phyloP scores from a whole-genome alignment of 2,888 invertebrate genomes.

The Drymonia ruficornis region DNA sequence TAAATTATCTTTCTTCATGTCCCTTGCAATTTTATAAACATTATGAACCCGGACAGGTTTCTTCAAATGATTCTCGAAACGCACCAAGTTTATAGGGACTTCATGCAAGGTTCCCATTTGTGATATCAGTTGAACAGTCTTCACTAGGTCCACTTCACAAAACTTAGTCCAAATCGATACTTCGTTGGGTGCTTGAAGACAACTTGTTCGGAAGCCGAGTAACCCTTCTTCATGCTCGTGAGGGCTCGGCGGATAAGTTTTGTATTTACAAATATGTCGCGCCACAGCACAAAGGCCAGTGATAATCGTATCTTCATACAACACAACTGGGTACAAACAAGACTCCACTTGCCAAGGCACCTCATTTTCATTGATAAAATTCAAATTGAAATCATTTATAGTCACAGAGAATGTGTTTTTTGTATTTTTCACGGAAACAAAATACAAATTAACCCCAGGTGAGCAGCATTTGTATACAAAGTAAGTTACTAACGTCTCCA shows the following conservation, averaged over 20 bases:
- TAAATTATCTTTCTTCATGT: conserved; percentile 69
- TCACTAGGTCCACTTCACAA: conserved; percentile 93
- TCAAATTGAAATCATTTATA: conserved; percentile 55
- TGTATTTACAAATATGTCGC: conserved; percentile 65
- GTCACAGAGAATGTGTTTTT: conserved; percentile 43
- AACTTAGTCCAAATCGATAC: conserved; percentile 96
- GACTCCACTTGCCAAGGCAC: conserved; percentile 77
- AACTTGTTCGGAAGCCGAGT: conserved; percentile 92
- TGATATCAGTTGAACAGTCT: conserved; percentile 80
- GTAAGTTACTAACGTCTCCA: conserved; percentile 87
- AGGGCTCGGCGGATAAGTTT: conserved; percentile 28
- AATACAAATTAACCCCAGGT: conserved; percentile 69
- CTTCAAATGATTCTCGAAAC: conserved; percentile 93
- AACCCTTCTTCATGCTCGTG: conserved; percentile 79
- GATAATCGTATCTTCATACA: conserved; percentile 86
- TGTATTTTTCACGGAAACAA: conserved; percentile 56
- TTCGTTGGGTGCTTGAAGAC: conserved; percentile 93
- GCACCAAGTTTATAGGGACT: conserved; percentile 88
- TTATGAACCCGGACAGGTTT: conserved; percentile 95
- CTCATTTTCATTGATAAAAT: conserved; percentile 53
- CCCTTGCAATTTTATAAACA: conserved; percentile 89
- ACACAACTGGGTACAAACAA: conserved; percentile 87
- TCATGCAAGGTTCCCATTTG: conserved; percentile 38
- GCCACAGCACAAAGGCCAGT: conserved; percentile 92
- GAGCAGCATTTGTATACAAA: conserved; percentile 86